phyloP scores from a whole-genome alignment of 2,113 vertebrate species.

The Thunnus maccoyii region DNA sequence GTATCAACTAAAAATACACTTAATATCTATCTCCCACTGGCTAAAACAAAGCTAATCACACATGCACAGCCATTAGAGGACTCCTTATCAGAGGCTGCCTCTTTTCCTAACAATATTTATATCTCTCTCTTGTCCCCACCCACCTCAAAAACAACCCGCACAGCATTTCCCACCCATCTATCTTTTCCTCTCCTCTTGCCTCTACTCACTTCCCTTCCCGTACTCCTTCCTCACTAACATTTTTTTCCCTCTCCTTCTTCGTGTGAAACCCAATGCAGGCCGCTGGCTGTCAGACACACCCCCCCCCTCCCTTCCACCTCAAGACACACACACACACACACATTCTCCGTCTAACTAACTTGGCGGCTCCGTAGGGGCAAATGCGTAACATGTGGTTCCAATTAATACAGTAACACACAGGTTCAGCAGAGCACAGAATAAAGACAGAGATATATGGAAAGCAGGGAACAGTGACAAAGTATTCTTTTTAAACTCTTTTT shows the following conservation, averaged over 20 bases:
- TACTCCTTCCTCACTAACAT: slow-evolving; percentile 2
- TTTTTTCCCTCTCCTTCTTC: background rate
- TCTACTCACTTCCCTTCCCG: background rate
- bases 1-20: slow-evolving; percentile 15
- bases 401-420: slow-evolving; percentile 46
- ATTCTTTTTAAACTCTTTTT: background rate
- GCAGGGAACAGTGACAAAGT: background rate
- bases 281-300: slow-evolving; percentile 8
- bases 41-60: slow-evolving; percentile 58
- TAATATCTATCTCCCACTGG: slow-evolving; percentile 26
- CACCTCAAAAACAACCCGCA: slow-evolving; percentile 23
- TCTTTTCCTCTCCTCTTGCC: background rate
- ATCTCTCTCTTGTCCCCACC: slow-evolving; percentile 26
- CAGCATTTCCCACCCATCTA: slow-evolving; percentile 12
- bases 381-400: slow-evolving; percentile 52
- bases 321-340: slow-evolving; percentile 27
- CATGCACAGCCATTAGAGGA: slow-evolving; percentile 30
- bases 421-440: slow-evolving; percentile 17
- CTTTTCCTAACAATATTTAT: slow-evolving; percentile 51
- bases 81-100: slow-evolving; percentile 39
- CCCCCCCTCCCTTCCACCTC: background rate
- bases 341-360: slow-evolving; percentile 17
- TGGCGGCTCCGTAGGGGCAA: slow-evolving; percentile 20
- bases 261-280: slow-evolving; percentile 23
- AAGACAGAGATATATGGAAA: slow-evolving; percentile 27